Conservation (phyloP, 2,797 vertebrate genomes). For the Tamandua tetradactyla region DNA sequence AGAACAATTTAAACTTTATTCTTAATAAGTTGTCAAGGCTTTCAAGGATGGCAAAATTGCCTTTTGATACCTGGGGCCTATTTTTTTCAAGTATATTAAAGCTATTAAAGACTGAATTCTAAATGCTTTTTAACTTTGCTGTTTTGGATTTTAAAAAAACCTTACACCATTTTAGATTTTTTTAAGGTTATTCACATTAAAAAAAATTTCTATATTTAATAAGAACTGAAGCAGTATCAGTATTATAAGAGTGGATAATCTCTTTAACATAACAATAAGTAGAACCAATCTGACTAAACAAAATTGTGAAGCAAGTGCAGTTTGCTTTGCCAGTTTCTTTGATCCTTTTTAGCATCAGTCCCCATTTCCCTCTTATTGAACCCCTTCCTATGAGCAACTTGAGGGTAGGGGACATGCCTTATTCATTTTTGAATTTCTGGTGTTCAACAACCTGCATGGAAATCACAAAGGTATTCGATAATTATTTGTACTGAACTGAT, state of each 20-base stretch:
- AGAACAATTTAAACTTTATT: constrained; percentile 34
- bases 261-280: neutral
- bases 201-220: neutral
- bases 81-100: constrained; percentile 54
- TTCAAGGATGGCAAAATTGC: constrained; percentile 49
- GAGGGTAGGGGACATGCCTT: neutral
- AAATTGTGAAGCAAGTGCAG: neutral
- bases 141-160: neutral
- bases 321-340: neutral
- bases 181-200: constrained; percentile 34
- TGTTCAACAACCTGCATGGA: neutral
- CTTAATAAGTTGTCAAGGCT: neutral
- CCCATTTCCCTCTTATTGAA: neutral
- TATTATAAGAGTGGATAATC: constrained; percentile 37
- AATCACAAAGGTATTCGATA: neutral
- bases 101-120: neutral
- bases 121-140: constrained; percentile 9
- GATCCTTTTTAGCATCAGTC: neutral
- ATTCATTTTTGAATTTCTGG: constrained; percentile 8
- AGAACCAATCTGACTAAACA: neutral
- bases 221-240: constrained; percentile 57
- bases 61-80: neutral
- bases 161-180: constrained; percentile 17
- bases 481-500: neutral
- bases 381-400: neutral